phyloP scores from a whole-genome alignment of 2,113 vertebrate species.

The Charina bottae region DNA sequence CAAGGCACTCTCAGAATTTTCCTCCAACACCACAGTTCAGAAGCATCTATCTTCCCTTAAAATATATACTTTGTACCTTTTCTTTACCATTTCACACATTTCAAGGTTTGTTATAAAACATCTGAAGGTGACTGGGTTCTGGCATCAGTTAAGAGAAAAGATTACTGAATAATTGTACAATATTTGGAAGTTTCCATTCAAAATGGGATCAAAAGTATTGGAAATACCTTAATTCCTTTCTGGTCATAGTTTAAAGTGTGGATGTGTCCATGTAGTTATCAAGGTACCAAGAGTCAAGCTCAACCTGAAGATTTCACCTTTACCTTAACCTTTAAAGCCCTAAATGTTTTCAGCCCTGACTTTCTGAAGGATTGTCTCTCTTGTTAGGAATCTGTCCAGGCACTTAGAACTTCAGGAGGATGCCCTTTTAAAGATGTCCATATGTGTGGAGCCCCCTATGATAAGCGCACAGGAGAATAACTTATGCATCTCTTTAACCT shows the following conservation, averaged over 20 bases:
- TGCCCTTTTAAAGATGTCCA: too few species aligned
- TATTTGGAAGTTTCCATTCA: background rate
- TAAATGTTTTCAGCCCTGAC: background rate
- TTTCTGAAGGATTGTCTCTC: background rate
- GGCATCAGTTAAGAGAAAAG: background rate
- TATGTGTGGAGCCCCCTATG: background rate
- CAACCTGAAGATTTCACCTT: background rate
- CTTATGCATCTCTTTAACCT: background rate
- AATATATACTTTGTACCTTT: background rate
- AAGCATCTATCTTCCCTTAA: too few species aligned
- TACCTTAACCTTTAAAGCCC: background rate
- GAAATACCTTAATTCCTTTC: background rate
- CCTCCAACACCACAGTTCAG: too few species aligned
- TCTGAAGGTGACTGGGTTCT: background rate
- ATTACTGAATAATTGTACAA: background rate
- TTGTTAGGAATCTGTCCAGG: background rate
- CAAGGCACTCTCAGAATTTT: too few species aligned
- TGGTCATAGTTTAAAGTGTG: background rate
- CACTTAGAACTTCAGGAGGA: background rate
- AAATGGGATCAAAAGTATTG: background rate
- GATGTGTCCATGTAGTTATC: background rate
- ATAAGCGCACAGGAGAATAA: background rate
- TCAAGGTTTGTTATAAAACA: background rate
- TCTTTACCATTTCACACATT: background rate
- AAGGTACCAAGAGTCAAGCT: background rate